phyloP scores from a whole-genome alignment of 2,797 vertebrate species.

The Sitta carolinensis region DNA sequence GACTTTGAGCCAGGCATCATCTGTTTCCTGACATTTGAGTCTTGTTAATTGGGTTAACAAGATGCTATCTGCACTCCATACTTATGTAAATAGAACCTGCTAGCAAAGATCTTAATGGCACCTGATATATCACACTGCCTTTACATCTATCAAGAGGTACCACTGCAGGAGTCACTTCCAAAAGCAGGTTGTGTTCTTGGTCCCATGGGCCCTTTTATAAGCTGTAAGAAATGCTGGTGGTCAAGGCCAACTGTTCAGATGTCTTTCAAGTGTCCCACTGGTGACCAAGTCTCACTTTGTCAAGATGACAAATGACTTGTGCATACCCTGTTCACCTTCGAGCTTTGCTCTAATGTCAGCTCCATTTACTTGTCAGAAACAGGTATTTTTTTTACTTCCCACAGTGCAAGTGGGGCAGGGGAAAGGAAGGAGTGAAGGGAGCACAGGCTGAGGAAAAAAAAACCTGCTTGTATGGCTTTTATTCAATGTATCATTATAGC shows the following conservation, averaged over 20 bases:
- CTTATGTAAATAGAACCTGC: background rate
- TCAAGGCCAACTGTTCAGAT: slow-evolving; percentile 66
- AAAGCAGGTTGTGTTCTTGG: slow-evolving; percentile 28
- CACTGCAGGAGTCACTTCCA: slow-evolving; percentile 9
- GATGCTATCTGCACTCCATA: slow-evolving; percentile 16
- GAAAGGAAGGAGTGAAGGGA: background rate
- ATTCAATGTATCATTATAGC: background rate
- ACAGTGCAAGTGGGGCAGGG: background rate
- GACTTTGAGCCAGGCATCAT: slow-evolving; percentile 25
- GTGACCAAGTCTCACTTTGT: slow-evolving; percentile 74
- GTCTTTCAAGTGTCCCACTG: slow-evolving; percentile 71
- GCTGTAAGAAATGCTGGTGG: slow-evolving; percentile 65
- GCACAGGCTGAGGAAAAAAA: background rate
- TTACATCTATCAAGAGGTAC: slow-evolving; percentile 1
- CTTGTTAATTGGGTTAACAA: slow-evolving; percentile 52
- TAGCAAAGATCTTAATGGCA: slow-evolving; percentile 47
- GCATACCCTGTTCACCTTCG: slow-evolving; percentile 14
- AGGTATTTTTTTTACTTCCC: slow-evolving; percentile 66
- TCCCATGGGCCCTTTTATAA: slow-evolving; percentile 58
- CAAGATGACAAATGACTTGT: slow-evolving; percentile 72
- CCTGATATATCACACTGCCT: slow-evolving; percentile 12
- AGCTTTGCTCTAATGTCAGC: slow-evolving; percentile 45
- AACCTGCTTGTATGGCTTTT: background rate
- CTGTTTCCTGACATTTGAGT: slow-evolving; percentile 41
- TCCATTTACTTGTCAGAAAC: slow-evolving; percentile 62